A percentile compares a stretch with the other conserved stretches of the same genome.
Conservation (phyloP, 2,797 vertebrate species). For the Selene dorsalis region DNA sequence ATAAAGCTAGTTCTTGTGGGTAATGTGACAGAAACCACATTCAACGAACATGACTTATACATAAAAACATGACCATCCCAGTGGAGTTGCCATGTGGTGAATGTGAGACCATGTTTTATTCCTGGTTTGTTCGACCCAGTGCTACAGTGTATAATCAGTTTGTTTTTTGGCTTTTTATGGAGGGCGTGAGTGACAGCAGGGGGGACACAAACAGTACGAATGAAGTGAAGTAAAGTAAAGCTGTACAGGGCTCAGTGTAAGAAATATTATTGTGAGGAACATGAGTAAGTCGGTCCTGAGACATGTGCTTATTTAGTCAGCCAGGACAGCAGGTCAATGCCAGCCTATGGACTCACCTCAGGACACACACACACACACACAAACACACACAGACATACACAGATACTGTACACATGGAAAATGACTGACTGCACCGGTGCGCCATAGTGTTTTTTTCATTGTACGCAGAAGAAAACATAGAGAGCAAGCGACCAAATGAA, state of each 20-base stretch:
- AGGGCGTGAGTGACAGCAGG: neutral
- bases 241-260: neutral
- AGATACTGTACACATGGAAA: slow-evolving; percentile 12
- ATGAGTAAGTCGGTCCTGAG: slow-evolving; percentile 29
- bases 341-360: slow-evolving; percentile 52
- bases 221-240: too few relatives aligned
- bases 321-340: slow-evolving; percentile 56
- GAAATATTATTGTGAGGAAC: slow-evolving; percentile 13
- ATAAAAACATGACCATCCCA: neutral
- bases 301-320: slow-evolving; percentile 50
- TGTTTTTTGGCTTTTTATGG: neutral
- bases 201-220: too few relatives aligned
- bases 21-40: neutral
- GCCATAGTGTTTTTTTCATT: slow-evolving; percentile 13
- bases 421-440: neutral
- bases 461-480: neutral
- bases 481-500: neutral
- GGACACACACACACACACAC: slow-evolving; percentile 19
- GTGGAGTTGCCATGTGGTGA: neutral
- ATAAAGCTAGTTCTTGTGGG: neutral
- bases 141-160: neutral
- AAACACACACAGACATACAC: neutral
- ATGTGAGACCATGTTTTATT: neutral
- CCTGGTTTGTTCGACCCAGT: neutral
- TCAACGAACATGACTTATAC: neutral